Evolutionary conservation across 2,797 vertebrate genomes (phyloP).

Genomic region (Crocidura indochinensis): DNA sequence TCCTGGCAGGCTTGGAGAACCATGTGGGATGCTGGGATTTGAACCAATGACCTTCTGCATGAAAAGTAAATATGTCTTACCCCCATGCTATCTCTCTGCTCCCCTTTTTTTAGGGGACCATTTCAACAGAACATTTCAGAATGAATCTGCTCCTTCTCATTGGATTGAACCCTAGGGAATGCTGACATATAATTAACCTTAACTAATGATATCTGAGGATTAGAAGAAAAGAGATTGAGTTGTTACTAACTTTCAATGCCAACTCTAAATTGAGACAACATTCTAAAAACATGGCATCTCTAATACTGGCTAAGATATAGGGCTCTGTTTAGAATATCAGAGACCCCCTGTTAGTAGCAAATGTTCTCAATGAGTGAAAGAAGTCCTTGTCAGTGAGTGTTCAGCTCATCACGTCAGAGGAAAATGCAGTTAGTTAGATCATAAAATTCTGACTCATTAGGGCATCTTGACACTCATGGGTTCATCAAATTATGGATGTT

Average conservation of each 20-base stretch:
- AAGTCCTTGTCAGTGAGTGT: background rate
- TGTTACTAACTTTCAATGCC: conserved; percentile 13
- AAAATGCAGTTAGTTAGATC: background rate
- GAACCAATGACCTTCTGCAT: too few species aligned
- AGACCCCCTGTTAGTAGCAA: background rate
- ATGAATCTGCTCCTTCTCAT: conserved; percentile 17
- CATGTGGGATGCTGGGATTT: too few species aligned
- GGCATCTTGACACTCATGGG: background rate
- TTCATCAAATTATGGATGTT: background rate
- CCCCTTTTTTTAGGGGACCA: too few species aligned
- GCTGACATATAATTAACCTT: conserved; percentile 12
- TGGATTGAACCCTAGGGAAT: background rate
- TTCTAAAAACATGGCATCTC: conserved; percentile 5
- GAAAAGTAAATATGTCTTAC: too few species aligned
- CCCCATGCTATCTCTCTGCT: too few species aligned
- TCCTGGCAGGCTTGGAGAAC: too few species aligned
- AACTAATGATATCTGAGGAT: conserved; percentile 24
- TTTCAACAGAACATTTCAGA: conserved; percentile 30
- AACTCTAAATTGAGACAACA: background rate
- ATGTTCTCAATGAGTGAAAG: background rate
- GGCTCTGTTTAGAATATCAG: conserved; percentile 25
- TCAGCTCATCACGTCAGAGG: background rate
- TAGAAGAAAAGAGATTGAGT: background rate
- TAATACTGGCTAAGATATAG: conserved; percentile 4
- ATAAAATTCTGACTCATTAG: background rate